Percentiles rank a stretch among this genome's conserved stretches.
These are phyloP conservation scores for Potamilus streckersoni DNA, from an alignment of 1,140 invertebrate species.

Conservation along the genomic window DNA sequence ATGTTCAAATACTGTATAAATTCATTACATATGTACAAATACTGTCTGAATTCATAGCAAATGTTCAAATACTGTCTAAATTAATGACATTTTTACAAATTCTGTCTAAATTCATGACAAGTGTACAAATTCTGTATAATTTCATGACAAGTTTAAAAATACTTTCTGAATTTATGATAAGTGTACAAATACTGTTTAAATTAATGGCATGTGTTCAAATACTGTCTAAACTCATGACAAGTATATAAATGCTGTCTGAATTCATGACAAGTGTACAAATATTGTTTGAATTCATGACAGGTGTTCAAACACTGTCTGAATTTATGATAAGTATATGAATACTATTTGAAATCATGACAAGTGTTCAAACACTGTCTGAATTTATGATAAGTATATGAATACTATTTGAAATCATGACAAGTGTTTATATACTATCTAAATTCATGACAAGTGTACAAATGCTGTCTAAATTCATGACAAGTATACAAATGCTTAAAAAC, in stretches of 20 bases:
- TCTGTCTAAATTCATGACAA: neutral
- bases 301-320: neutral
- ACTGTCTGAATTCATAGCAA: too few relatives aligned
- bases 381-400: neutral
- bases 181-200: neutral
- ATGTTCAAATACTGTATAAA: too few relatives aligned
- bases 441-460: too few relatives aligned
- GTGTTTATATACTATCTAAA: too few relatives aligned
- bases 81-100: neutral
- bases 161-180: neutral
- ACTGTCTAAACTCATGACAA: neutral
- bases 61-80: constrained; percentile 18
- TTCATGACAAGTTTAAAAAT: too few relatives aligned
- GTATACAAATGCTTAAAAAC: too few relatives aligned
- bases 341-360: neutral
- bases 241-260: too few relatives aligned
- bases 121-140: too few relatives aligned
- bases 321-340: neutral
- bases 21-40: too few relatives aligned
- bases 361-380: neutral
- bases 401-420: neutral
- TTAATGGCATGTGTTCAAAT: neutral
- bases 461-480: too few relatives aligned
- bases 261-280: neutral
- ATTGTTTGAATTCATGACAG: neutral